phyloP scores from a whole-genome alignment of 1,140 invertebrate species.

The Aricia agestis region DNA sequence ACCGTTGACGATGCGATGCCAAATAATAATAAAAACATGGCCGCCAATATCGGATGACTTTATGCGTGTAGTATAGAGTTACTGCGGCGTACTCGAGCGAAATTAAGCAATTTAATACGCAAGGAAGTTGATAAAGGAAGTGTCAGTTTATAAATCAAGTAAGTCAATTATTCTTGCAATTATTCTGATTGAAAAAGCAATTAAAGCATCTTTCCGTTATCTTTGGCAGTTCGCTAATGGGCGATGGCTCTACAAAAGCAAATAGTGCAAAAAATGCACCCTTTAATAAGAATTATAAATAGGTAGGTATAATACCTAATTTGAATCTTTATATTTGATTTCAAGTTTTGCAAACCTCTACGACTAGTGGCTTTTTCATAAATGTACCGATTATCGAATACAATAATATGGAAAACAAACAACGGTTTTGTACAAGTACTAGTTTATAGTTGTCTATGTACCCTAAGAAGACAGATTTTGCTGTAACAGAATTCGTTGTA shows the following conservation, averaged over 20 bases:
- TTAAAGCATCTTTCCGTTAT: neutral
- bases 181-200: neutral
- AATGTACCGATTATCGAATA: too few species aligned
- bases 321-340: too few species aligned
- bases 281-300: too few species aligned
- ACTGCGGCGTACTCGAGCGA: conserved; percentile 45
- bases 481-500: too few species aligned
- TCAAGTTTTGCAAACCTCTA: too few species aligned
- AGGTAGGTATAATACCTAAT: too few species aligned
- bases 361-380: too few species aligned
- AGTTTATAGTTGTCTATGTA: too few species aligned
- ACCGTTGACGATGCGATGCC: neutral
- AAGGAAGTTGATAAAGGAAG: conserved; percentile 37
- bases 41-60: conserved; percentile 49
- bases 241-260: neutral
- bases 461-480: too few species aligned
- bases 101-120: conserved; percentile 55
- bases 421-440: too few species aligned
- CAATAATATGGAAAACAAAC: too few species aligned
- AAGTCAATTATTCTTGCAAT: neutral
- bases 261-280: neutral
- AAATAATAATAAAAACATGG: conserved; percentile 21
- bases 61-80: conserved; percentile 52
- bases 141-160: conserved; percentile 23
- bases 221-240: neutral